A percentile compares a stretch with the other conserved stretches of the same genome.
These are phyloP conservation scores for Paelopatides confundens DNA, from an alignment of 53 echinoderm and acorn worm genomes.

Conservation along the genomic window DNA sequence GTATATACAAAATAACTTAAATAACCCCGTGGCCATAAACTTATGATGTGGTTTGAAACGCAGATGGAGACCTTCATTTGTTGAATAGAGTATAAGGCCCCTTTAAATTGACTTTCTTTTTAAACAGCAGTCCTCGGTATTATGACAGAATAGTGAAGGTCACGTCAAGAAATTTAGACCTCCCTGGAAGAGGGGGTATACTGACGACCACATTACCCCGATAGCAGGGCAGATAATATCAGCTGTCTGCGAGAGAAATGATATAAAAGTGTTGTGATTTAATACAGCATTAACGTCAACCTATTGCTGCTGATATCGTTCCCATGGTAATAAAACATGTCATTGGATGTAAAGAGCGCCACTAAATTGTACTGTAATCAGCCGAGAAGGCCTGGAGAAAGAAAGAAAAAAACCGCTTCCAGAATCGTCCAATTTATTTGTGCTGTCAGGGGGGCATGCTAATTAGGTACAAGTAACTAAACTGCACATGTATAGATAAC, in stretches of 20 bases:
- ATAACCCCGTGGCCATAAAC: no score
- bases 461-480: constrained; percentile 38
- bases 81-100: no score
- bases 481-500: neutral
- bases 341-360: constrained; percentile 18
- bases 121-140: neutral
- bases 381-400: neutral
- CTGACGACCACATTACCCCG: constrained; percentile 3
- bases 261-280: constrained; percentile 23
- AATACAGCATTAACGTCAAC: constrained; percentile 31
- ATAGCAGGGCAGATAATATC: constrained; percentile 3
- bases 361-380: constrained; percentile 11
- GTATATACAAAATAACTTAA: no score
- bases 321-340: constrained; percentile 45
- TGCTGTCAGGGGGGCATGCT: neutral
- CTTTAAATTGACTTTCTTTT: neutral
- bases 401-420: neutral
- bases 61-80: no score
- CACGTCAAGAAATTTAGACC: constrained; percentile 2
- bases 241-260: neutral
- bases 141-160: constrained; percentile 23
- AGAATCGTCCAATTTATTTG: constrained; percentile 18
- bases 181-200: constrained; percentile 11
- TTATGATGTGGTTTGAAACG: no score
- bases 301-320: constrained; percentile 26